A percentile compares a stretch with the other conserved stretches of the same genome.
Conservation (phyloP, 2,113 vertebrate genomes). For the Sclerurus mexicanus region DNA sequence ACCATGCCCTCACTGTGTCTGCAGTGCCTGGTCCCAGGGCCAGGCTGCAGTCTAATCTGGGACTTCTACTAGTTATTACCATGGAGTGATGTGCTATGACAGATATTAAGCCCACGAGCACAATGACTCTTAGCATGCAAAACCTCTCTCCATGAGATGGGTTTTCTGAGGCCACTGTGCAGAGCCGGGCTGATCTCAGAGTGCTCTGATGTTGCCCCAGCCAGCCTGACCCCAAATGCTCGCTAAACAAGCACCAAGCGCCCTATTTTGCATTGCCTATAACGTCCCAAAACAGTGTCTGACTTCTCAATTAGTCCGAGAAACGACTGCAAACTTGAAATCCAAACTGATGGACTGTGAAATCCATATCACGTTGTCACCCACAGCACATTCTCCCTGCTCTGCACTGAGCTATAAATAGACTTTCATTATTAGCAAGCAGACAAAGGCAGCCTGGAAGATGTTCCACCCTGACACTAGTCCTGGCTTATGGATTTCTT, state of each 20-base stretch:
- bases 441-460: constrained; percentile 64
- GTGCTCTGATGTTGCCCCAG: background rate
- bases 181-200: background rate
- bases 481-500: constrained; percentile 45
- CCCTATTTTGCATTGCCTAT: constrained; percentile 37
- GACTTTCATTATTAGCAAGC: constrained; percentile 59
- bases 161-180: constrained; percentile 47
- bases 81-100: background rate
- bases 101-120: background rate
- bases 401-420: constrained; percentile 61
- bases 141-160: background rate
- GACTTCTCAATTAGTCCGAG: constrained; percentile 21
- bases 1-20: background rate
- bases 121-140: background rate
- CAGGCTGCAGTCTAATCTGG: background rate
- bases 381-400: constrained; percentile 48
- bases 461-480: constrained; percentile 20
- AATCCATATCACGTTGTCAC: constrained; percentile 59
- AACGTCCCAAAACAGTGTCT: constrained; percentile 30
- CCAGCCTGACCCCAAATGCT: constrained; percentile 40
- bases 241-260: background rate
- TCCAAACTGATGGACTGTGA: constrained; percentile 58
- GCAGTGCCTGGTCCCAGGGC: background rate
- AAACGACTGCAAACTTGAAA: constrained; percentile 23
- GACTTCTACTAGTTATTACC: background rate